These are phyloP conservation scores for Diploscapter pachys DNA, from an alignment of 1,140 invertebrate genomes.

Conservation along the genomic window DNA sequence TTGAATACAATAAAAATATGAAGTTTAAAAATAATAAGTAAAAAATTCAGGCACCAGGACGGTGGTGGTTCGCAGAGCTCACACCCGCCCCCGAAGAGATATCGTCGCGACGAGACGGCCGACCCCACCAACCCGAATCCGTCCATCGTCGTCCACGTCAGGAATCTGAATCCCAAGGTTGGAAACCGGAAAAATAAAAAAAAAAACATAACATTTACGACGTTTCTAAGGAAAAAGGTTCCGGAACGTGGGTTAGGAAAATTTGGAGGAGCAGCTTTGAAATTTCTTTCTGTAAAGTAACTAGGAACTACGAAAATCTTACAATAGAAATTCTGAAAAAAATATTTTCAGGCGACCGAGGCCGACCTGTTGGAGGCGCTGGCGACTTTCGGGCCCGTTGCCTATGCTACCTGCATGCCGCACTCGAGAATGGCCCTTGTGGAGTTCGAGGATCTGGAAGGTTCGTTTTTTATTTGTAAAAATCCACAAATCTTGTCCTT, in stretches of 20 bases:
- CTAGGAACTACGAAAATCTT: too few species aligned
- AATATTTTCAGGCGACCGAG: constrained; percentile 38
- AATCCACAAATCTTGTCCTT: too few species aligned
- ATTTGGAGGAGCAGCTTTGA: too few species aligned
- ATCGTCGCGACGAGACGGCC: constrained; percentile 30
- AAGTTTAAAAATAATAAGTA: too few species aligned
- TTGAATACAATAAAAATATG: too few species aligned
- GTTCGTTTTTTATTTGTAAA: constrained; percentile 7
- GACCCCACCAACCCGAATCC: constrained; percentile 36
- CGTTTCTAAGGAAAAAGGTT: too few species aligned
- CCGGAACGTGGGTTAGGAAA: too few species aligned
- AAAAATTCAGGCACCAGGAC: too few species aligned
- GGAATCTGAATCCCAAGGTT: constrained; percentile 37
- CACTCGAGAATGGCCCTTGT: constrained; percentile 61
- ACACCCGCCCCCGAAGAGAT: constrained; percentile 10
- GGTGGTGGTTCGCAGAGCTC: neutral
- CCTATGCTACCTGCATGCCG: constrained; percentile 62
- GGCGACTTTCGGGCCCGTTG: constrained; percentile 51
- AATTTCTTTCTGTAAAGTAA: too few species aligned
- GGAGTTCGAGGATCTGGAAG: constrained; percentile 58
- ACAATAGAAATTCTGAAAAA: too few species aligned
- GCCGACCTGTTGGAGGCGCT: constrained; percentile 54
- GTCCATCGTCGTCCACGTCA: constrained; percentile 40
- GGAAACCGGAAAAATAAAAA: neutral
- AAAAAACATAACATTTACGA: too few species aligned